A percentile compares a stretch with the other conserved stretches of the same genome.
Conservation (phyloP, 1,140 invertebrate genomes). For the Drosophila lini region DNA sequence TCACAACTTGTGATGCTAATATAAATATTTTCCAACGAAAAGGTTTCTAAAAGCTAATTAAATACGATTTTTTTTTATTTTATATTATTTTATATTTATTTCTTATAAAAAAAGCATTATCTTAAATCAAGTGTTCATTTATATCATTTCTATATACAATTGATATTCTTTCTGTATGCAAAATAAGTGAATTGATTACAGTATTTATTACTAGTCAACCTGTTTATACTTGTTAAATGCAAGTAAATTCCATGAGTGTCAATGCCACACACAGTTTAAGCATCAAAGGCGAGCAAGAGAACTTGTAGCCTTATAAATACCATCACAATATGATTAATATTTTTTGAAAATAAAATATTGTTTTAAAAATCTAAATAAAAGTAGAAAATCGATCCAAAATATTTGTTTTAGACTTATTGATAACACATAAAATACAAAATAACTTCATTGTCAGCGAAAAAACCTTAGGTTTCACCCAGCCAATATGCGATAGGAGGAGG, state of each 20-base stretch:
- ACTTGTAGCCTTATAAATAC: neutral
- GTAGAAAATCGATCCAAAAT: neutral
- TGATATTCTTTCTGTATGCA: neutral
- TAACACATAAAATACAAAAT: slow-evolving; percentile 2
- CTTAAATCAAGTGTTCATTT: neutral
- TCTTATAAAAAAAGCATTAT: too few relatives aligned
- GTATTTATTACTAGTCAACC: slow-evolving; percentile 3
- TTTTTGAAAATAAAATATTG: too few relatives aligned
- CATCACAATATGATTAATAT: neutral
- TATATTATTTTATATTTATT: neutral
- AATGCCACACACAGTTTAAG: neutral
- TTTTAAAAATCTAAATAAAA: too few relatives aligned
- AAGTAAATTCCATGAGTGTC: neutral
- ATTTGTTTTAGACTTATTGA: neutral
- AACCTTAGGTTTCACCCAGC: neutral
- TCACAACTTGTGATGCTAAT: neutral
- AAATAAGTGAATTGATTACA: slow-evolving; percentile 1
- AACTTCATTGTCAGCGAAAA: neutral
- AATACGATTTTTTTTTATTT: neutral
- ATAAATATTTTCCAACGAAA: neutral
- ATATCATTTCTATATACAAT: neutral
- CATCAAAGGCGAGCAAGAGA: neutral
- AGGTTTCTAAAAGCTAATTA: neutral
- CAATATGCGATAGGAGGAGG: slow-evolving; percentile 8
- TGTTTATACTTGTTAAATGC: slow-evolving; percentile 15